Conservation (phyloP, 2,888 invertebrate genomes). For the Xanthia togata region DNA sequence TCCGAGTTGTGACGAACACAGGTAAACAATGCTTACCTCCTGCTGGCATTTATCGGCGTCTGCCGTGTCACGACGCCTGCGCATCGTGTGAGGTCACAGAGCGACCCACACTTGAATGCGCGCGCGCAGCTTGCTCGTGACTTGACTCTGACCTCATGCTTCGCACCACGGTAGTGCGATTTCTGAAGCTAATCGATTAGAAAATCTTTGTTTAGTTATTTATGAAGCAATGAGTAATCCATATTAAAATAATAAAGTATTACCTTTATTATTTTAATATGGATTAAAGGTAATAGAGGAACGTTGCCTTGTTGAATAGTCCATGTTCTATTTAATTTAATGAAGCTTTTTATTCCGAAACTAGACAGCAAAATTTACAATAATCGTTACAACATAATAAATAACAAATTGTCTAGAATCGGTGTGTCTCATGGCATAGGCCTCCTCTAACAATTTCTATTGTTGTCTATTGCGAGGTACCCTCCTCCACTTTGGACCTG, state of each 20-base stretch:
- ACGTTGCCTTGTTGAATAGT: not conserved
- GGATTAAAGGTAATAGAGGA: not conserved
- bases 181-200: conserved; percentile 35
- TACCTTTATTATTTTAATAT: too few relatives aligned
- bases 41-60: conserved; percentile 26
- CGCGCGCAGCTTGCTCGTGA: conserved; percentile 61
- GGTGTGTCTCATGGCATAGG: not conserved
- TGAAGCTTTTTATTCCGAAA: not conserved
- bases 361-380: not conserved
- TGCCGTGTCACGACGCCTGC: conserved; percentile 54
- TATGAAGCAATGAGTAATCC: conserved; percentile 30
- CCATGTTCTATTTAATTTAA: not conserved
- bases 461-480: not conserved
- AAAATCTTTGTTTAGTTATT: conserved; percentile 45
- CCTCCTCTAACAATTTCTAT: not conserved
- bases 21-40: conserved; percentile 36
- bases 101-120: conserved; percentile 36
- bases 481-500: not conserved
- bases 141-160: conserved; percentile 64
- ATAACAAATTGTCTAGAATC: not conserved
- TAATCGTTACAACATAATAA: not conserved
- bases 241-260: conserved; percentile 12
- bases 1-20: conserved; percentile 42
- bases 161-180: conserved; percentile 47
- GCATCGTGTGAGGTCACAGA: conserved; percentile 61